A percentile compares a stretch with the other conserved stretches of the same genome.
Evolutionary conservation across 2,888 invertebrate species (phyloP).

Genomic region (Himalopsyche anomala): DNA sequence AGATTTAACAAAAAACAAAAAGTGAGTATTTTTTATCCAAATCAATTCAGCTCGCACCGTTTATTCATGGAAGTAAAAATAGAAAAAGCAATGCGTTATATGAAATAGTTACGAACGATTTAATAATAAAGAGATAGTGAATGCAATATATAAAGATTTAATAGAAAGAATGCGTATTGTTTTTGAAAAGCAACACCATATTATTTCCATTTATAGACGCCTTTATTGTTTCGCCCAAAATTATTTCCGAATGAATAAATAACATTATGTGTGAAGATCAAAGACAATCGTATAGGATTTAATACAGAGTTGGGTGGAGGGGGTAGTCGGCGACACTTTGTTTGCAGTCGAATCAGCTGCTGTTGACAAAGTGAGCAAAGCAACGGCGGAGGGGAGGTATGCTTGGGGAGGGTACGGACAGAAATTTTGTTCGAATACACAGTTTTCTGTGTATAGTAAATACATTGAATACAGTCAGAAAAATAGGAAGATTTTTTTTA

Average conservation of each 20-base stretch:
- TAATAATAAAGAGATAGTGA: too few species aligned
- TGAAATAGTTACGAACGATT: too few species aligned
- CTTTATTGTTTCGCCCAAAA: background rate
- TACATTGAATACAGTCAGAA: background rate
- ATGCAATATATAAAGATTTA: too few species aligned
- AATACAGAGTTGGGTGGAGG: background rate
- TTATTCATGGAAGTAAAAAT: too few species aligned
- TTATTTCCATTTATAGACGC: background rate
- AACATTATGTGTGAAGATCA: constrained; percentile 5
- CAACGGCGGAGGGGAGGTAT: background rate
- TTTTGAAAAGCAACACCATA: background rate
- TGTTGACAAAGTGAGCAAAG: constrained; percentile 58
- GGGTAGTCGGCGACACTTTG: constrained; percentile 15
- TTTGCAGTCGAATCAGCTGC: constrained; percentile 60
- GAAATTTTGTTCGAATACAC: background rate
- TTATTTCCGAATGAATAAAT: constrained; percentile 2
- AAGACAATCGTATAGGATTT: constrained; percentile 40
- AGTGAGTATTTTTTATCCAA: too few species aligned
- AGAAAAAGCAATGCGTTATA: too few species aligned
- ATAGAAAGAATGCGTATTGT: too few species aligned
- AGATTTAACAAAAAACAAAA: too few species aligned
- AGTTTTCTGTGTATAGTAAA: constrained; percentile 19
- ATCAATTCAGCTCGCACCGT: too few species aligned
- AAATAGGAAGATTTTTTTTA: background rate
- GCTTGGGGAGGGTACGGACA: background rate